Conservation (phyloP, 2,113 vertebrate species). For the Psophia crepitans region DNA sequence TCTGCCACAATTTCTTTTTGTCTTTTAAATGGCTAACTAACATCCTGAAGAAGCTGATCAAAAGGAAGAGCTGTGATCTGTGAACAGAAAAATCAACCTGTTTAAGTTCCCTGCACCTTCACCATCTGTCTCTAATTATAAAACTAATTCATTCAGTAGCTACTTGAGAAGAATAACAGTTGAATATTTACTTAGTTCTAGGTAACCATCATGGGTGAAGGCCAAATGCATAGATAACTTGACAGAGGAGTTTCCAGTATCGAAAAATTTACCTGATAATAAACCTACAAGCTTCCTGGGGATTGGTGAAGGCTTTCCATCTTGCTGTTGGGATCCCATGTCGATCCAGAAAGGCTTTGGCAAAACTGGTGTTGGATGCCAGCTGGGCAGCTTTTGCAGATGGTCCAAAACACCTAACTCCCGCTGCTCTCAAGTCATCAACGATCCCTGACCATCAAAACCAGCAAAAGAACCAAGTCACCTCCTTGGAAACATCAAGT, state of each 20-base stretch:
- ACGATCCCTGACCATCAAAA: conserved; percentile 75
- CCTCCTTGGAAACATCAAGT: neutral
- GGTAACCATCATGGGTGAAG: neutral
- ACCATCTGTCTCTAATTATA: neutral
- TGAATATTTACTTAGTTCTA: neutral
- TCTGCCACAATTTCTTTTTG: neutral
- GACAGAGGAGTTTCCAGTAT: neutral
- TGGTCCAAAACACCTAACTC: conserved; percentile 84
- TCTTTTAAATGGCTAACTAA: neutral
- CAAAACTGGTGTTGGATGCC: conserved; percentile 80
- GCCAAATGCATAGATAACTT: too few species aligned
- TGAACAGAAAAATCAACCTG: neutral
- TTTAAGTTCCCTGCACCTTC: neutral
- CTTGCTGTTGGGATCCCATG: conserved; percentile 83
- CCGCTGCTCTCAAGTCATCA: conserved; percentile 81
- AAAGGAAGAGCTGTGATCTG: neutral
- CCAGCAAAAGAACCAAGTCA: neutral
- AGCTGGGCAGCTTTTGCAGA: conserved; percentile 82
- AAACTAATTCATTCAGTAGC: neutral
- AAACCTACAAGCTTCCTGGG: conserved; percentile 81
- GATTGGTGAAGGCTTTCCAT: conserved; percentile 80
- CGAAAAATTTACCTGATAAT: conserved; percentile 75
- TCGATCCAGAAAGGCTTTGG: conserved; percentile 86
- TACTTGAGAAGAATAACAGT: neutral
- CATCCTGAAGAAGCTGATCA: neutral